Evolutionary conservation across 2,113 vertebrate species (phyloP).

Genomic region (Pedetes capensis): DNA sequence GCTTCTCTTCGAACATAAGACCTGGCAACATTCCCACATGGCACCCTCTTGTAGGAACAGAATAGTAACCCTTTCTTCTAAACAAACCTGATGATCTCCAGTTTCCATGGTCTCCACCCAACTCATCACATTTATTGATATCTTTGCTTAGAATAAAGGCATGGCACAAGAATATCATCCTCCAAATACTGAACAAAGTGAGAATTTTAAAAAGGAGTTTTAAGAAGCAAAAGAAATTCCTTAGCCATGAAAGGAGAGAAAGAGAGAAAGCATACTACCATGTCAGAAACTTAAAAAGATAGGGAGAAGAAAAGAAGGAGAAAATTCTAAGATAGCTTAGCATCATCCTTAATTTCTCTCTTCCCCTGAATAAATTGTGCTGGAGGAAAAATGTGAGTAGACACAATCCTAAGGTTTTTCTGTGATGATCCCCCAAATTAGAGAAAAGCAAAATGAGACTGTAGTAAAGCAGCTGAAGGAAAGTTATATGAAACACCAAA

Average conservation of each 20-base stretch:
- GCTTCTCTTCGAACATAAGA: not conserved
- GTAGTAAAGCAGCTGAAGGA: not conserved
- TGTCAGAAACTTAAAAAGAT: not conserved
- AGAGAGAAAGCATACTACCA: not conserved
- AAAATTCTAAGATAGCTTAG: not conserved
- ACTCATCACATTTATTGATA: not conserved
- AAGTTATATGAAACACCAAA: not conserved
- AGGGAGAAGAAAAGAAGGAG: not conserved
- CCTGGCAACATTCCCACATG: not conserved
- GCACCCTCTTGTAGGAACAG: not conserved
- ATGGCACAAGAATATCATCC: not conserved
- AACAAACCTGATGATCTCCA: not conserved
- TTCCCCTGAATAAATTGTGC: not conserved
- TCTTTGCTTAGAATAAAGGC: not conserved
- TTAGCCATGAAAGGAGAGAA: not conserved
- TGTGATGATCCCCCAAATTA: not conserved
- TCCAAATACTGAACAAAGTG: not conserved
- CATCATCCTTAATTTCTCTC: not conserved
- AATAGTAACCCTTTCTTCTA: not conserved
- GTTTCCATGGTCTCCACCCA: not conserved
- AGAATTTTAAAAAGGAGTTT: not conserved
- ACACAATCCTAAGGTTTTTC: not conserved
- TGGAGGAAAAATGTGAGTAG: not conserved
- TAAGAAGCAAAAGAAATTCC: not conserved
- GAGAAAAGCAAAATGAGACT: not conserved